phyloP scores from a whole-genome alignment of 2,888 invertebrate species.

The Tetranychus piercei region DNA sequence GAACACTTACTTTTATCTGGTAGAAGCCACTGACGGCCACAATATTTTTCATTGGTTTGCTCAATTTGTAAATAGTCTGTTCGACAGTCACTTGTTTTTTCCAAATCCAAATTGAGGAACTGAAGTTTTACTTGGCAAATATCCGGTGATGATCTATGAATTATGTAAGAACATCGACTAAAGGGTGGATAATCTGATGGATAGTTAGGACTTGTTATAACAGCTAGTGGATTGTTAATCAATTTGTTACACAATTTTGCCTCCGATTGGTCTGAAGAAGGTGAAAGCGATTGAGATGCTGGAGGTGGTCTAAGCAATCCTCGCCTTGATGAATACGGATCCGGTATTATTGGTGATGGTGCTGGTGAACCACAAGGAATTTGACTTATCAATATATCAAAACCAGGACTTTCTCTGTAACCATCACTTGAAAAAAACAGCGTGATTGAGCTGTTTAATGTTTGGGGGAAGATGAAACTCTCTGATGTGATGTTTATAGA shows the following conservation, averaged over 20 bases:
- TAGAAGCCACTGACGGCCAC: conserved; percentile 20
- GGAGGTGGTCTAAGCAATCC: background rate
- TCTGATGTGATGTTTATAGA: conserved; percentile 16
- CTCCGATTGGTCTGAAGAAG: background rate
- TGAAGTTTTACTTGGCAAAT: conserved; percentile 27
- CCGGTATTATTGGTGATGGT: background rate
- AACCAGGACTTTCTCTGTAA: conserved; percentile 26
- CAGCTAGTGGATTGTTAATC: conserved; percentile 18
- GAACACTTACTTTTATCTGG: conserved; percentile 22
- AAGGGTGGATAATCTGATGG: conserved; percentile 24
- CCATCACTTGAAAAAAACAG: conserved; percentile 25
- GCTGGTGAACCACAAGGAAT: conserved; percentile 15
- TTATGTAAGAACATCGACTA: conserved; percentile 24
- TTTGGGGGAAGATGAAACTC: conserved; percentile 23
- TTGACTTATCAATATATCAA: conserved; percentile 26
- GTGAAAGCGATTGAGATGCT: background rate
- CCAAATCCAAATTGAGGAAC: conserved; percentile 27
- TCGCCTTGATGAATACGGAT: background rate
- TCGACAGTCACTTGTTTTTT: conserved; percentile 23
- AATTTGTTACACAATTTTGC: conserved; percentile 22
- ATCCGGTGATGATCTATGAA: conserved; percentile 20
- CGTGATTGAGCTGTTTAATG: conserved; percentile 23
- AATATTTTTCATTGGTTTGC: conserved; percentile 22
- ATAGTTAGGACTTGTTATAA: conserved; percentile 25
- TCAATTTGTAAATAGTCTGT: conserved; percentile 27